phyloP scores from a whole-genome alignment of 2,113 vertebrate genomes.

The Apeltes quadracus region DNA sequence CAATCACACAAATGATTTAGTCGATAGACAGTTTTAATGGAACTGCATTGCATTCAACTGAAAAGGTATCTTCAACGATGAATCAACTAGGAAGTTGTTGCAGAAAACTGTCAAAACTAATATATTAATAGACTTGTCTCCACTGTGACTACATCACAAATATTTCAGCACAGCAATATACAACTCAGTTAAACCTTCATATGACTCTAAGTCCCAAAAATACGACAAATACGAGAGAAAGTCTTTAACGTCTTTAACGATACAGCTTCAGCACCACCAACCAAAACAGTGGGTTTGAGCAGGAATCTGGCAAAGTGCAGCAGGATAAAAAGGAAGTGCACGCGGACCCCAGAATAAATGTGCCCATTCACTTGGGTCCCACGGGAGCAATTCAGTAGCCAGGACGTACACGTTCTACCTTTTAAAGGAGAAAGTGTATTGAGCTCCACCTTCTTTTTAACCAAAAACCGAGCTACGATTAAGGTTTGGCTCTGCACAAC shows the following conservation, averaged over 20 bases:
- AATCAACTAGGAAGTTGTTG: not conserved
- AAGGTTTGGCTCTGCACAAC: constrained; percentile 34
- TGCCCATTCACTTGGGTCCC: constrained; percentile 67
- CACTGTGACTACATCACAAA: not conserved
- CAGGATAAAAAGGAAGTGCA: constrained; percentile 73
- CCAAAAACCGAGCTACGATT: constrained; percentile 37
- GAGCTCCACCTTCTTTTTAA: constrained; percentile 52
- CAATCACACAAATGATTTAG: not conserved
- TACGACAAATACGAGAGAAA: not conserved
- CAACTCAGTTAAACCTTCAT: not conserved
- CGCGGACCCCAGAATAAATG: constrained; percentile 65
- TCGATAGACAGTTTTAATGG: not conserved
- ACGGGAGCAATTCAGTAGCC: constrained; percentile 58
- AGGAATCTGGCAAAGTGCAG: constrained; percentile 55
- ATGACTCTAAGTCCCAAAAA: not conserved
- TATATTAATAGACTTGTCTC: not conserved
- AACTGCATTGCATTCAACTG: not conserved
- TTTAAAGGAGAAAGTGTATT: constrained; percentile 50
- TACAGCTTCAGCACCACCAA: constrained; percentile 34
- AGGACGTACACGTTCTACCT: constrained; percentile 42
- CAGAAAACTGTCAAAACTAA: not conserved
- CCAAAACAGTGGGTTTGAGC: constrained; percentile 37
- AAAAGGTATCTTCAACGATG: not conserved
- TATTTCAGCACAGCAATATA: not conserved
- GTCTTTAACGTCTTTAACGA: constrained; percentile 14